Evolutionary conservation across 2,113 vertebrate genomes (phyloP).

Genomic region (Psettodes erumei): DNA sequence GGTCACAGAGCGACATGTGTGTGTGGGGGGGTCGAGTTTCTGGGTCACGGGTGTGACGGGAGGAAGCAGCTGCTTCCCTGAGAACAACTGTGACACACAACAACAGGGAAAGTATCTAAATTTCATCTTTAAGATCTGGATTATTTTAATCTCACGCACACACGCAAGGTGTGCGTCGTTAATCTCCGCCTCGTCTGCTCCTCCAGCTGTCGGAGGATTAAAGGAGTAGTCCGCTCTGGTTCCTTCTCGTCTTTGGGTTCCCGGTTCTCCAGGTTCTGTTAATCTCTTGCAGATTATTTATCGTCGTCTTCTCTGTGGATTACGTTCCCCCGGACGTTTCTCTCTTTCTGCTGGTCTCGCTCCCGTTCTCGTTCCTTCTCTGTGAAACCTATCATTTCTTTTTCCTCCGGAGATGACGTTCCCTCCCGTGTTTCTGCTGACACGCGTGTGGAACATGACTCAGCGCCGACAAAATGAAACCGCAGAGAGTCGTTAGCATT

Average conservation of each 20-base stretch:
- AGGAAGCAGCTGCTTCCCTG: background rate
- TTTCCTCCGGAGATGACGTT: no score
- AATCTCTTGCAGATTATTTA: no score
- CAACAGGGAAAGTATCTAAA: background rate
- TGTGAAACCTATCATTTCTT: no score
- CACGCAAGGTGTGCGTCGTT: background rate
- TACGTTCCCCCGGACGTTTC: no score
- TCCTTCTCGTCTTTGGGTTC: background rate
- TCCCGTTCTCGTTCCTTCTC: no score
- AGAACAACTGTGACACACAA: background rate
- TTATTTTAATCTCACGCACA: slow-evolving; percentile 31
- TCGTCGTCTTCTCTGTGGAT: no score
- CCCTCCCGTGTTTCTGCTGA: slow-evolving; percentile 1
- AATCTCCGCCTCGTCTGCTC: background rate
- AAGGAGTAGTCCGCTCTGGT: no score
- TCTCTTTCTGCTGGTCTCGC: no score
- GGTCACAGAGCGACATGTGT: no score
- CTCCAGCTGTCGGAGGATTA: background rate
- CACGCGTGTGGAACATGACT: slow-evolving; percentile 15
- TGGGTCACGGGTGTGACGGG: background rate
- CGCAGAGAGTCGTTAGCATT: slow-evolving; percentile 50
- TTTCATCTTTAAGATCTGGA: slow-evolving; percentile 36
- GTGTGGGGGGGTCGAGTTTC: no score
- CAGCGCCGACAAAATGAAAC: background rate
- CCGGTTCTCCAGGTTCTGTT: background rate